Conservation (phyloP, 1,140 invertebrate genomes). For the Achatina immaculata region DNA sequence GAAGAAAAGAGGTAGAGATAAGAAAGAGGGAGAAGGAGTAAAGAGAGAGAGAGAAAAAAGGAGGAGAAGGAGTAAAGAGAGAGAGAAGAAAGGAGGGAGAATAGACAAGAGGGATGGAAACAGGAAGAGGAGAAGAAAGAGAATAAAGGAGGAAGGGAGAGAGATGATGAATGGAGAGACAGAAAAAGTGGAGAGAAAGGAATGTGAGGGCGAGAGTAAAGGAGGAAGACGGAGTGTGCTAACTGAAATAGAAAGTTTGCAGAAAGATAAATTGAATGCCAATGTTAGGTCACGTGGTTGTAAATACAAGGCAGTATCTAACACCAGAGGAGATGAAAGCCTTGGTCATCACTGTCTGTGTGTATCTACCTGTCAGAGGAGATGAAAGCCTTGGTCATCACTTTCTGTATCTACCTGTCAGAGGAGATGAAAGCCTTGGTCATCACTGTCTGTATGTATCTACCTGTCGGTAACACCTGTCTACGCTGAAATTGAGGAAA, state of each 20-base stretch:
- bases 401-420: no score
- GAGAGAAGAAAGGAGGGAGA: conserved; percentile 11
- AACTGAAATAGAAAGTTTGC: neutral
- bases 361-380: no score
- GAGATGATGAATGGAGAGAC: neutral
- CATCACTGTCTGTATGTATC: no score
- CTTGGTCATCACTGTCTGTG: no score
- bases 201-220: neutral
- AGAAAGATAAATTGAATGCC: neutral
- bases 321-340: no score
- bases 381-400: no score
- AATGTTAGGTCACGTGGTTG: no score
- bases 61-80: neutral
- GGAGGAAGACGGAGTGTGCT: neutral
- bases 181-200: neutral
- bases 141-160: neutral
- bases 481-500: no score
- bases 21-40: neutral
- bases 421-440: no score
- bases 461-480: no score
- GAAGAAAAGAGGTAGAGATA: neutral
- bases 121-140: neutral
- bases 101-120: neutral
- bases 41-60: neutral
- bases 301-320: no score